Evolutionary conservation across 1,140 invertebrate genomes (phyloP).

Genomic region (Eriosoma lanigerum): DNA sequence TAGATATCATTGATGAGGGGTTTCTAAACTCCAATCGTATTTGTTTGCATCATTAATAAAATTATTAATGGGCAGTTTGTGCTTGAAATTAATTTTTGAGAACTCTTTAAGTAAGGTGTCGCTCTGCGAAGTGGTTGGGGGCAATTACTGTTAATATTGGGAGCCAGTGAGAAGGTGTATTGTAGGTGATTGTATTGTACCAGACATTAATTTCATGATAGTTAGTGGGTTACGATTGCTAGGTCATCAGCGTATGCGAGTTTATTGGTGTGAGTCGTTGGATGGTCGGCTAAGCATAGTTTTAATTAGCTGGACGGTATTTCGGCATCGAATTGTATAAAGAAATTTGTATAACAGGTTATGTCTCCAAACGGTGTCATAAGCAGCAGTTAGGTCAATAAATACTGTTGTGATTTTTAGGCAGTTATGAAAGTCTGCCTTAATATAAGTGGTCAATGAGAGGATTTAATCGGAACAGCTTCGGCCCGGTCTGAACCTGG

Average conservation of each 20-base stretch:
- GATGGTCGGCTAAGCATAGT: conserved; percentile 21
- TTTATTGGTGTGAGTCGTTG: neutral
- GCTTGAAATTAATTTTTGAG: conserved; percentile 6
- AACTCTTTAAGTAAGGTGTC: neutral
- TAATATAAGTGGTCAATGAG: conserved; percentile 50
- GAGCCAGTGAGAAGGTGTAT: neutral
- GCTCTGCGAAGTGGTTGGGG: too few species aligned
- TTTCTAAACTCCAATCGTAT: conserved; percentile 34
- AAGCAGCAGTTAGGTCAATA: conserved; percentile 52
- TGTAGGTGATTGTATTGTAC: neutral
- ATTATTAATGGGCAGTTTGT: conserved; percentile 6
- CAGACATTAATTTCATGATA: neutral
- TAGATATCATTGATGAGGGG: neutral
- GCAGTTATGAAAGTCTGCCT: conserved; percentile 52
- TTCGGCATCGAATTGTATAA: conserved; percentile 9
- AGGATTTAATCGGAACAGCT: conserved; percentile 50
- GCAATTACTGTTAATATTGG: too few species aligned
- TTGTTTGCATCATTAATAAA: neutral
- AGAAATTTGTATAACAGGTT: conserved; percentile 43
- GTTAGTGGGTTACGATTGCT: neutral
- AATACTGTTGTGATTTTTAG: conserved; percentile 43
- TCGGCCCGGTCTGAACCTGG: conserved; percentile 50
- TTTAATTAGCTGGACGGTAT: conserved; percentile 30
- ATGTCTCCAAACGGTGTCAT: conserved; percentile 45
- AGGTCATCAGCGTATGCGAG: neutral